Evolutionary conservation across 2,113 vertebrate species (phyloP), one percentile per base, ranked within the genome.

Genomic region (Sitta europaea): DNA sequence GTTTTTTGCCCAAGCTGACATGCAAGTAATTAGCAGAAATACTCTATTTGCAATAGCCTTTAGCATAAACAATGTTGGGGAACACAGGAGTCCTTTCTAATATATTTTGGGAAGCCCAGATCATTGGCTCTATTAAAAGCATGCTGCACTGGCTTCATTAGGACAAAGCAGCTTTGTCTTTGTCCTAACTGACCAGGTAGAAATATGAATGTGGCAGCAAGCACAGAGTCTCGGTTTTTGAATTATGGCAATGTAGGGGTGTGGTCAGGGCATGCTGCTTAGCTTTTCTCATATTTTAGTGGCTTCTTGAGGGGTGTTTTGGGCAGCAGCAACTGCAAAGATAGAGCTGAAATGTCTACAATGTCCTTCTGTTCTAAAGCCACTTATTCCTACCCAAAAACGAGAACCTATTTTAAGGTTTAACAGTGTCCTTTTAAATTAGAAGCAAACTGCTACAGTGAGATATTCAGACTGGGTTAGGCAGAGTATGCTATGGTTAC

Each of bases 91-190:
- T 66, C 58, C 23, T 90, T 86, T 90, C 42, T 2, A 74, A 88
- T 68, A 78, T 65, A 72, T 94, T 83, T 82, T 63, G 63, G 70
- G 70, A 75, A 77, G 58, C 62, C 12, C 51, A 83, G 47, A 36
- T 58, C 2, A 0, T 62, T 74, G 21, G 35, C 27, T 83, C 3
- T 71, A 16, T 74, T 92, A 63, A 94, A 90, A 74, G 43, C 55
- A 33, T 19, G 38, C 40, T 59, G 68, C 42, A 43, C 36, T 40
- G 35, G 48, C 28, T 85, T 81, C 65, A 47, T 18, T 40, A 67
- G 28, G 66, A 82, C 63, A 88, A 84, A 93, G 63, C 72, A 86
- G 88, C 88, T 73, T 92, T 96, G 92, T 86, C 92, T 94, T 95
- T 93, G 86, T 94, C 72, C 65, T 84, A 51, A 86, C 28, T 65